These are phyloP conservation scores for Sebastes alutus DNA, from an alignment of 2,797 vertebrate species.

Conservation along the genomic window DNA sequence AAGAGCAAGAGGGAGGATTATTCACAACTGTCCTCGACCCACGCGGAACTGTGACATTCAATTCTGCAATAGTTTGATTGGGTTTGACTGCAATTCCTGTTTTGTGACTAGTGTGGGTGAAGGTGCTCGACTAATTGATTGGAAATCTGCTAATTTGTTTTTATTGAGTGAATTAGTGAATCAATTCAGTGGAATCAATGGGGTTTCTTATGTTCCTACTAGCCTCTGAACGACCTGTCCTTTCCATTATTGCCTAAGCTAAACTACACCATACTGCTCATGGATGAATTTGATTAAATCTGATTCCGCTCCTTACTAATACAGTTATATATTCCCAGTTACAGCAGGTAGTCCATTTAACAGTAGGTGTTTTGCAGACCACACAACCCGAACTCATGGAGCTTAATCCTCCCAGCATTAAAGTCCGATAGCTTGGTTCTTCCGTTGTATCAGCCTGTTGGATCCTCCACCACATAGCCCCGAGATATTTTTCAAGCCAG, in stretches of 20 bases:
- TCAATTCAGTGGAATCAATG: slow-evolving; percentile 15
- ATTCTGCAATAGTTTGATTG: not conserved
- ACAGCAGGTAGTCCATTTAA: slow-evolving; percentile 7
- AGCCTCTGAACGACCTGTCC: not conserved
- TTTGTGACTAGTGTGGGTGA: not conserved
- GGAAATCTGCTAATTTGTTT: slow-evolving; percentile 32
- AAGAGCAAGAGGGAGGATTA: slow-evolving; percentile 6
- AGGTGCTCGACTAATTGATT: not conserved
- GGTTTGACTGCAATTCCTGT: slow-evolving; percentile 6
- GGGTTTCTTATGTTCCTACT: not conserved
- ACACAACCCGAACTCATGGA: not conserved
- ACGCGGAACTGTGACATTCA: not conserved
- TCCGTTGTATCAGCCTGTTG: slow-evolving; percentile 6
- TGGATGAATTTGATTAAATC: not conserved
- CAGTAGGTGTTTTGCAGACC: not conserved
- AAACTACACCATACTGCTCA: too few species aligned
- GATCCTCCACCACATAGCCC: slow-evolving; percentile 13
- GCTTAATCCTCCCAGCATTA: not conserved
- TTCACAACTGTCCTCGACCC: slow-evolving; percentile 10
- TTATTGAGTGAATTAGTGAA: slow-evolving; percentile 19
- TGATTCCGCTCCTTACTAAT: not conserved
- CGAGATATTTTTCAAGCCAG: slow-evolving; percentile 20
- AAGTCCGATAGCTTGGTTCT: not conserved
- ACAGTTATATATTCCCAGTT: not conserved
- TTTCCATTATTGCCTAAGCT: slow-evolving; percentile 11